Conservation (phyloP, 2,113 vertebrate species). For the Hippocampus guttulatus region DNA sequence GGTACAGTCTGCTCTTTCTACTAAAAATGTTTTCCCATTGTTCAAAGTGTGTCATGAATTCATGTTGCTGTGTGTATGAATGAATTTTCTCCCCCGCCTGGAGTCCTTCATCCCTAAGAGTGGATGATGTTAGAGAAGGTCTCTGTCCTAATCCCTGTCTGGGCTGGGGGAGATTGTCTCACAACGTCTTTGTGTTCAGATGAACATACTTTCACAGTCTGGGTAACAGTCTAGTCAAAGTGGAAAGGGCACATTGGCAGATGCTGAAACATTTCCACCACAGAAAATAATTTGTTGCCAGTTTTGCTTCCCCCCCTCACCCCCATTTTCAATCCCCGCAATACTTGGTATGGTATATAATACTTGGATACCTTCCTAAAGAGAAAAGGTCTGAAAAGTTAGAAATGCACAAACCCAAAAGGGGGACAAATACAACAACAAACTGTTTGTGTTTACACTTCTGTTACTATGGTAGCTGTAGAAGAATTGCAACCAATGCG, state of each 20-base stretch:
- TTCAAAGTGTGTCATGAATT: background rate
- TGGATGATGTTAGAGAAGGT: slow-evolving; percentile 7
- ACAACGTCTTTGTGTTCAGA: slow-evolving; percentile 22
- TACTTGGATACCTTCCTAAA: background rate
- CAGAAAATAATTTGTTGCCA: background rate
- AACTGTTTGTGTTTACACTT: slow-evolving; percentile 52
- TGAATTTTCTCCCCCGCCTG: background rate
- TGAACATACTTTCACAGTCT: slow-evolving; percentile 20
- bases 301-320: background rate
- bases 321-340: background rate
- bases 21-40: background rate
- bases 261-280: background rate
- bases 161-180: slow-evolving; percentile 16
- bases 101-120: background rate
- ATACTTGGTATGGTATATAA: background rate
- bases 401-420: background rate
- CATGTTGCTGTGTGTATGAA: background rate
- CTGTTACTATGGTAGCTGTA: slow-evolving; percentile 65
- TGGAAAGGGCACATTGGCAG: slow-evolving; percentile 3
- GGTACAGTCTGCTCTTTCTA: background rate
- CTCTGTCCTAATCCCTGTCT: slow-evolving; percentile 17
- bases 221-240: slow-evolving; percentile 26
- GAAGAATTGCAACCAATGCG: slow-evolving; percentile 51
- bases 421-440: slow-evolving; percentile 1
- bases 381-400: background rate